phyloP scores from a whole-genome alignment of 1,140 invertebrate species.

The Armadillidium nasatum region DNA sequence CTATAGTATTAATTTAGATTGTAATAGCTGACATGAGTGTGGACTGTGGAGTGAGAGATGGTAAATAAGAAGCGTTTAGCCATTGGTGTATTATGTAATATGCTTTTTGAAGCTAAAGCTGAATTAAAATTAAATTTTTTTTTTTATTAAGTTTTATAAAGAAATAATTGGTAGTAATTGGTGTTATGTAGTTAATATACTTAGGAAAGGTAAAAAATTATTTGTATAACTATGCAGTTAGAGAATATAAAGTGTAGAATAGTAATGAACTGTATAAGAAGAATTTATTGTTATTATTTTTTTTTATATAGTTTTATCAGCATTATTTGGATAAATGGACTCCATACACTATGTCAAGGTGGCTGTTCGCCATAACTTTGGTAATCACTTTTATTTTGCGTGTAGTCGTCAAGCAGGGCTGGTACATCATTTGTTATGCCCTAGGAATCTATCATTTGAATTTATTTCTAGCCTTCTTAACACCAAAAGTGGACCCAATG shows the following conservation, averaged over 20 bases:
- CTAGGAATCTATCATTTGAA: slow-evolving; percentile 98
- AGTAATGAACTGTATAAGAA: not conserved
- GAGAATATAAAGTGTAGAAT: not conserved
- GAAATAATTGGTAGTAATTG: too few species aligned
- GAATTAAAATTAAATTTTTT: too few species aligned
- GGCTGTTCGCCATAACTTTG: slow-evolving; percentile 53
- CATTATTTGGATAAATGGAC: slow-evolving; percentile 56
- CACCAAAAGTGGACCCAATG: slow-evolving; percentile 97
- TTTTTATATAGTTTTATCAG: slow-evolving; percentile 53
- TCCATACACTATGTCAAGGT: slow-evolving; percentile 54
- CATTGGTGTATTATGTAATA: not conserved
- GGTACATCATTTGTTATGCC: slow-evolving; percentile 99
- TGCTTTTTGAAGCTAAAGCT: not conserved
- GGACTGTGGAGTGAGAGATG: too few species aligned
- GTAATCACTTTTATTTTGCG: slow-evolving; percentile 50
- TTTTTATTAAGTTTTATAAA: too few species aligned
- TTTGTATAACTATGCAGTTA: not conserved
- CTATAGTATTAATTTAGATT: not conserved
- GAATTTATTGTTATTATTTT: slow-evolving; percentile 23
- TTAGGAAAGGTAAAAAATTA: not conserved
- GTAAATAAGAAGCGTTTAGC: not conserved
- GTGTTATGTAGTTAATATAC: not conserved
- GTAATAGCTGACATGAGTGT: not conserved
- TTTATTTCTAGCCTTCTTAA: slow-evolving; percentile 98
- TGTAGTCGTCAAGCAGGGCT: slow-evolving; percentile 66